phyloP scores from a whole-genome alignment of 2,797 vertebrate species.

The Pterois miles region DNA sequence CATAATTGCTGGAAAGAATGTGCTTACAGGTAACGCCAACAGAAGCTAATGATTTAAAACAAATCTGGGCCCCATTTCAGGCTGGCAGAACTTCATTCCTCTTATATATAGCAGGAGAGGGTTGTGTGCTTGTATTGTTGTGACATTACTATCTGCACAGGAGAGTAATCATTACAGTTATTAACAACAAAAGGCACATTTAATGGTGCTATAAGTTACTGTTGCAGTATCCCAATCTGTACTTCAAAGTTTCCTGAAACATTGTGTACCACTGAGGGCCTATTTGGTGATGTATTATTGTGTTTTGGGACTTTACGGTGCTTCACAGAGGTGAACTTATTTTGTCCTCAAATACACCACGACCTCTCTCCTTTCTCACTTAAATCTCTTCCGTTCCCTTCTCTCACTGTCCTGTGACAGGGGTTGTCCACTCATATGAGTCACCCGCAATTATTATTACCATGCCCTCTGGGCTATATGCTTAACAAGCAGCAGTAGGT shows the following conservation, averaged over 20 bases:
- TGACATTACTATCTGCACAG: neutral
- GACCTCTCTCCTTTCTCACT: neutral
- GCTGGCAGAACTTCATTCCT: neutral
- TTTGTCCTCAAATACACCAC: neutral
- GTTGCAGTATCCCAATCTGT: neutral
- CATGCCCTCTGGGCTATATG: neutral
- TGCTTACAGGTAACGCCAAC: neutral
- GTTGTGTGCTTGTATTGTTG: too few relatives aligned
- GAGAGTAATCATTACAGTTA: neutral
- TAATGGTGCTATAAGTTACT: neutral
- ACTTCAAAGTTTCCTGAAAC: too few relatives aligned
- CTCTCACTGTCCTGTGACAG: neutral
- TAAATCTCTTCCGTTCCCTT: neutral
- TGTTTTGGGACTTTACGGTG: neutral
- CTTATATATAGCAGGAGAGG: neutral
- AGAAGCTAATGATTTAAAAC: neutral
- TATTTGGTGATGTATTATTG: neutral
- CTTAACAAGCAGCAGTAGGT: neutral
- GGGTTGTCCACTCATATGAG: neutral
- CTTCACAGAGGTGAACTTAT: neutral
- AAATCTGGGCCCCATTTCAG: neutral
- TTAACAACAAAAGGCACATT: neutral
- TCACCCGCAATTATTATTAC: neutral
- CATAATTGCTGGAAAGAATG: conserved; percentile 9
- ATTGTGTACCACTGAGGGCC: neutral